phyloP scores from a whole-genome alignment of 1,140 invertebrate species.

The Drosophila yakuba region DNA sequence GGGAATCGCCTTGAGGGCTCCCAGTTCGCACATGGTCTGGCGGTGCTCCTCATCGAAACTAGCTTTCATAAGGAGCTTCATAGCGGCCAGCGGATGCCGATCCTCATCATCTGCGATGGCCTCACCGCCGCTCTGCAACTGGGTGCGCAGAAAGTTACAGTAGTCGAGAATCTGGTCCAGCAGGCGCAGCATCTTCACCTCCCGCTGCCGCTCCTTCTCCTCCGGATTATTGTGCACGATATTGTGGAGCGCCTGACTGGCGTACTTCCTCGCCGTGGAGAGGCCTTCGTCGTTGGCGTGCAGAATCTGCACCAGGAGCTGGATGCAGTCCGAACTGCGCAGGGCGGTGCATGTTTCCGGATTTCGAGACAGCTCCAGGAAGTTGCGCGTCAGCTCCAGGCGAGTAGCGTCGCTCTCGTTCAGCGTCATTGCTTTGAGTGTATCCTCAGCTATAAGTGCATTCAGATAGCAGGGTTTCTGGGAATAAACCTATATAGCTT shows the following conservation, averaged over 20 bases:
- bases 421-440: slow-evolving; percentile 56
- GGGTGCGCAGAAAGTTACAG: slow-evolving; percentile 86
- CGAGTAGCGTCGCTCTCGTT: slow-evolving; percentile 87
- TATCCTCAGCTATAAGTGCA: background rate
- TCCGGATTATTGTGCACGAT: slow-evolving; percentile 96
- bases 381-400: slow-evolving; percentile 93
- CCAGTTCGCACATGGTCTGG: slow-evolving; percentile 96
- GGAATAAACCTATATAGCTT: no score
- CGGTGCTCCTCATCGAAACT: slow-evolving; percentile 98
- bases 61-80: slow-evolving; percentile 96
- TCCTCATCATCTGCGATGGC: slow-evolving; percentile 88
- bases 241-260: slow-evolving; percentile 93
- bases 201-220: slow-evolving; percentile 93
- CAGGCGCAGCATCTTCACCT: slow-evolving; percentile 93
- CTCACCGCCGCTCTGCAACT: slow-evolving; percentile 86
- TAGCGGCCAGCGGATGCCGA: slow-evolving; percentile 92
- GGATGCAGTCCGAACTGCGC: slow-evolving; percentile 96
- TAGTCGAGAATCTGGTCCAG: slow-evolving; percentile 93
- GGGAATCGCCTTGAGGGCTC: slow-evolving; percentile 95
- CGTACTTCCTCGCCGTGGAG: slow-evolving; percentile 87
- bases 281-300: slow-evolving; percentile 87
- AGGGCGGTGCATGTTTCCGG: slow-evolving; percentile 96
- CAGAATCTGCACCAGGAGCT: slow-evolving; percentile 95
- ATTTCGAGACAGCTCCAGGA: slow-evolving; percentile 95
- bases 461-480: background rate